Conservation (phyloP, 2,888 invertebrate genomes). For the Chirona hameri region DNA sequence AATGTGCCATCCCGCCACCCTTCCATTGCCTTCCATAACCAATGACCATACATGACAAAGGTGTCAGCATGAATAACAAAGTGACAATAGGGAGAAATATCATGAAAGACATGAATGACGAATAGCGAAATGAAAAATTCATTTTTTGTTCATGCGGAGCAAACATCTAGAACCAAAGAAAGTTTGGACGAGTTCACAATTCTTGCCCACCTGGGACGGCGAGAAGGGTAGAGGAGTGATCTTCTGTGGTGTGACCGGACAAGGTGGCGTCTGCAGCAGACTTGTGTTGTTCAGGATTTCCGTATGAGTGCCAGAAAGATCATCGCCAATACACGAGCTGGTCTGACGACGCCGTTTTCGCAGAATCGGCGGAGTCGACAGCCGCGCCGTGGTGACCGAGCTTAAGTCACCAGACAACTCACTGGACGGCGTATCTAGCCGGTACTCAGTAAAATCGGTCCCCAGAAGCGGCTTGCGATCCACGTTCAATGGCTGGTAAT, state of each 20-base stretch:
- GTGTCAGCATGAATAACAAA: no score
- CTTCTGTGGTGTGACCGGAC: slow-evolving; percentile 26
- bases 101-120: no score
- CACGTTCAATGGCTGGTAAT: background rate
- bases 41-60: no score
- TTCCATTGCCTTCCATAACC: no score
- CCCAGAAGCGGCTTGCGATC: slow-evolving; percentile 1
- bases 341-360: slow-evolving; percentile 36
- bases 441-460: background rate
- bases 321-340: background rate
- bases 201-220: background rate
- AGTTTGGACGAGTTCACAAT: no score
- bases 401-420: background rate
- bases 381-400: background rate
- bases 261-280: slow-evolving; percentile 26
- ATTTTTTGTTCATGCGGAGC: no score
- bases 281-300: slow-evolving; percentile 4
- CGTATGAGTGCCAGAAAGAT: background rate
- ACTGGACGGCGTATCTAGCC: slow-evolving; percentile 1
- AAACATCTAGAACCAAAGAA: no score
- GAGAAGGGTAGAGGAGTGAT: slow-evolving; percentile 25
- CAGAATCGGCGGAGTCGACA: slow-evolving; percentile 40
- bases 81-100: no score
- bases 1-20: no score
- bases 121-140: no score